Percentiles rank a stretch among this genome's conserved stretches.
Conservation (phyloP, 92 coral and sea anemone genomes). For the Ricordea florida region DNA sequence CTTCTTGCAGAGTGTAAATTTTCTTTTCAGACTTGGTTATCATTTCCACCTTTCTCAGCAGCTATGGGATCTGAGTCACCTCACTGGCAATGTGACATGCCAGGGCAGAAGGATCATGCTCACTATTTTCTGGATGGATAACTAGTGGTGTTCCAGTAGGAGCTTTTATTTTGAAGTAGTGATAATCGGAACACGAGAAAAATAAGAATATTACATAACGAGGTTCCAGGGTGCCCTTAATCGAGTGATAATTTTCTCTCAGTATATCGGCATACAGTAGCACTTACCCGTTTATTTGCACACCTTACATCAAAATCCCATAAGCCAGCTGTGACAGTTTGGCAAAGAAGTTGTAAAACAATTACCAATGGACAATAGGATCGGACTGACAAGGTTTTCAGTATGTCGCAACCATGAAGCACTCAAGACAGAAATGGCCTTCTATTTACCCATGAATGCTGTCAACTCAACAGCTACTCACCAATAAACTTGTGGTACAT, state of each 20-base stretch:
- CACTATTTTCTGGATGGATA: too few species aligned
- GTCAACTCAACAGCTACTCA: background rate
- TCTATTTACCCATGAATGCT: background rate
- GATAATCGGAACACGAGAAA: background rate
- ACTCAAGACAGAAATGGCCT: constrained; percentile 1
- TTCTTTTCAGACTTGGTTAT: too few species aligned
- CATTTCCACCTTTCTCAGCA: too few species aligned
- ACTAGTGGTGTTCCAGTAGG: too few species aligned
- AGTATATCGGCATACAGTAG: too few species aligned
- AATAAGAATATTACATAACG: background rate
- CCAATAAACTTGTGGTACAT: background rate
- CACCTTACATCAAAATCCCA: too few species aligned
- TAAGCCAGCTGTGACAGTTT: background rate
- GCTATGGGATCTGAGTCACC: too few species aligned
- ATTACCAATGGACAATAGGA: background rate
- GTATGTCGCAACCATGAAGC: background rate
- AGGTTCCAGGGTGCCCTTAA: background rate
- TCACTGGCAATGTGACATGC: too few species aligned
- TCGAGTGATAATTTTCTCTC: background rate
- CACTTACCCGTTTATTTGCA: too few species aligned
- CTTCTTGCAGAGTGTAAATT: too few species aligned
- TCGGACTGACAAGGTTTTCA: background rate
- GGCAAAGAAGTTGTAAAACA: background rate
- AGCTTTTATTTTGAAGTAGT: too few species aligned
- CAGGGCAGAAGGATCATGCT: too few species aligned